Conservation (phyloP, 2,113 vertebrate species). For the Quiscalus mexicanus region DNA sequence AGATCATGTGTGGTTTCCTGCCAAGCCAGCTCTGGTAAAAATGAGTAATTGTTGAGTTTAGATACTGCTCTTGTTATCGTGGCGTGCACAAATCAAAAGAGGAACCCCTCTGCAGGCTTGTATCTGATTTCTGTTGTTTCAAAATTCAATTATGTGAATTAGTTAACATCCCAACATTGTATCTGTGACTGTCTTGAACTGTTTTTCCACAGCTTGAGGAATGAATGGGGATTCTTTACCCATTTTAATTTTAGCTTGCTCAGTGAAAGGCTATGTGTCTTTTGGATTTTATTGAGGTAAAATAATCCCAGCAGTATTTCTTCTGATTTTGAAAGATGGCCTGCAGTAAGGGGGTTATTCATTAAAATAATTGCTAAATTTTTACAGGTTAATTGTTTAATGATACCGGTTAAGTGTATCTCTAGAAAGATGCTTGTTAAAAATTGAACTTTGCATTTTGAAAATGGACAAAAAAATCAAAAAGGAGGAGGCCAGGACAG, state of each 20-base stretch:
- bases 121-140: slow-evolving; percentile 42
- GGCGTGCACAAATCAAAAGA: background rate
- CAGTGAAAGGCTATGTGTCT: background rate
- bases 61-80: background rate
- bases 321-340: background rate
- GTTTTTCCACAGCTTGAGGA: background rate
- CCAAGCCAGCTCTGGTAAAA: background rate
- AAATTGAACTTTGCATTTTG: background rate
- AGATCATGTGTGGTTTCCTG: slow-evolving; percentile 10
- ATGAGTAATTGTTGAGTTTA: background rate
- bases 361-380: background rate
- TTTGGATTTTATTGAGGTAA: background rate
- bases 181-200: background rate
- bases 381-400: background rate
- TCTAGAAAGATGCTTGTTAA: background rate
- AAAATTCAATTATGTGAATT: background rate
- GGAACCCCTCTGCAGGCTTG: background rate
- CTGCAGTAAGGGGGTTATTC: background rate
- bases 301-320: background rate
- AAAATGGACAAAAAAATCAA: background rate
- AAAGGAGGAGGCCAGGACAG: background rate
- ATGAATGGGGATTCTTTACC: background rate
- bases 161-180: background rate
- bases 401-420: background rate
- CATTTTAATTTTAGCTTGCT: slow-evolving; percentile 15